Percentiles rank a stretch among this genome's conserved stretches.
Evolutionary conservation across 2,113 vertebrate species (phyloP).

Genomic region (Eubucco bourcierii): DNA sequence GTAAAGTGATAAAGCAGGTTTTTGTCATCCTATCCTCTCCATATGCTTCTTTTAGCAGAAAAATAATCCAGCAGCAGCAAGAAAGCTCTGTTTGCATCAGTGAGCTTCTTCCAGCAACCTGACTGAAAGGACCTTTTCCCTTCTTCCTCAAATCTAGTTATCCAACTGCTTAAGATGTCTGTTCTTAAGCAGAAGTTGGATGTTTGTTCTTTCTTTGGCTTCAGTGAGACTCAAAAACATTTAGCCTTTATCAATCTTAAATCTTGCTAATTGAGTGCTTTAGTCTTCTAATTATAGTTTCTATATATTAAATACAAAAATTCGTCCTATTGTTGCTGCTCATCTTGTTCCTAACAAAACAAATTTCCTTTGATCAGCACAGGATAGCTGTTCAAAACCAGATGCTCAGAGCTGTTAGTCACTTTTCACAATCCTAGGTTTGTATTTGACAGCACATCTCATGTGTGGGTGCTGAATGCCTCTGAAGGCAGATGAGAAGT

Average conservation of each 20-base stretch:
- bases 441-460: background rate
- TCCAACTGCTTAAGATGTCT: background rate
- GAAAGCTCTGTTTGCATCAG: background rate
- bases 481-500: background rate
- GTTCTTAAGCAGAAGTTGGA: background rate
- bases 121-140: background rate
- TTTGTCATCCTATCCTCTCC: background rate
- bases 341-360: background rate
- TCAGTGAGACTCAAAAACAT: background rate
- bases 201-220: background rate
- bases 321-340: background rate
- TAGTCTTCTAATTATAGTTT: background rate
- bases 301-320: background rate
- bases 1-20: background rate
- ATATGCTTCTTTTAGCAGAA: constrained; percentile 24
- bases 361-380: background rate
- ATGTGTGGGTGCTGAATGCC: background rate
- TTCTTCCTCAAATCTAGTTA: background rate
- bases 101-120: background rate
- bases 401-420: background rate
- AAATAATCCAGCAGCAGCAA: background rate
- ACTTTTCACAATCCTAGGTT: background rate
- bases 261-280: background rate
- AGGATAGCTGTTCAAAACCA: background rate
- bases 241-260: background rate